A percentile compares a stretch with the other conserved stretches of the same genome.
phyloP scores from a whole-genome alignment of 2,113 vertebrate species.

The Tympanuchus pallidicinctus region DNA sequence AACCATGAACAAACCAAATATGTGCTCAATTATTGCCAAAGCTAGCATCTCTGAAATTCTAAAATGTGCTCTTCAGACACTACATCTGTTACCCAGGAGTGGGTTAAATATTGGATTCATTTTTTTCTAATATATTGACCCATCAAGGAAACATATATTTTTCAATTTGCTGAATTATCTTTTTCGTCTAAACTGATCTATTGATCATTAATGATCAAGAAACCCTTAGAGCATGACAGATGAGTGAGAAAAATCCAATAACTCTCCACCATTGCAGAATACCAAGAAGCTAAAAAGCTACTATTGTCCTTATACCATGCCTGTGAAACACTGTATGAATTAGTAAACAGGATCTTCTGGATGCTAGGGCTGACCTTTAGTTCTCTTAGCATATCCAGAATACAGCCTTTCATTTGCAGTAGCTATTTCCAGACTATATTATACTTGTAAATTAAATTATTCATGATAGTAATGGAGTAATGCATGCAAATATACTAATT shows the following conservation, averaged over 20 bases:
- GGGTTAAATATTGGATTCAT: conserved; percentile 11
- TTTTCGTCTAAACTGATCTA: conserved; percentile 60
- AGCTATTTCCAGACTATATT: neutral
- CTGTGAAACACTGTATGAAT: conserved; percentile 43
- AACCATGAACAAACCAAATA: neutral
- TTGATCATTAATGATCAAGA: conserved; percentile 72
- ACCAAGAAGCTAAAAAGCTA: conserved; percentile 32
- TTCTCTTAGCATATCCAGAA: neutral
- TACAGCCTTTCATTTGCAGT: neutral
- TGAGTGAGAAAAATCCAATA: conserved; percentile 52
- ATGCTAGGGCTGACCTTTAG: conserved; percentile 40
- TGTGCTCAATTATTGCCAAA: neutral
- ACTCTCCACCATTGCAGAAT: conserved; percentile 45
- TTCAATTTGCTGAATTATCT: conserved; percentile 59
- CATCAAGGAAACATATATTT: conserved; percentile 36
- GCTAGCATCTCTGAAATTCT: neutral
- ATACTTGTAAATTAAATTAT: neutral
- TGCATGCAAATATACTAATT: neutral
- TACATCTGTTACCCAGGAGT: neutral
- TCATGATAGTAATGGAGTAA: neutral
- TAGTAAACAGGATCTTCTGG: conserved; percentile 22
- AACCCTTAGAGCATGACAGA: conserved; percentile 43
- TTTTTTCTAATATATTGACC: neutral
- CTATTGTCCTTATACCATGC: neutral
- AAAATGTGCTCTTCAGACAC: conserved; percentile 11